Conservation (phyloP, 2,888 invertebrate genomes). For the Strigamia crassipes region DNA sequence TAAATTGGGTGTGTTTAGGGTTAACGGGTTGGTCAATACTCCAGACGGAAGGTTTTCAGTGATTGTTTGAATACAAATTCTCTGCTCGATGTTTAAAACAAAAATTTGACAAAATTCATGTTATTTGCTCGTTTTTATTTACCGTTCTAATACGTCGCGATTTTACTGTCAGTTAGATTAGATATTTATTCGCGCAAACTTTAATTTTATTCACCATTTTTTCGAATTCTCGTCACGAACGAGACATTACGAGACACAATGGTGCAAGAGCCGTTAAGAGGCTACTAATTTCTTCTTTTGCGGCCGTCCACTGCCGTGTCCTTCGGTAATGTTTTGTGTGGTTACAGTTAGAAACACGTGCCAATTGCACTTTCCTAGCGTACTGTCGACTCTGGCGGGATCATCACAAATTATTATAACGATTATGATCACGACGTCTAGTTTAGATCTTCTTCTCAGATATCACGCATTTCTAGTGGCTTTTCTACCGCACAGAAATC, state of each 20-base stretch:
- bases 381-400: background rate
- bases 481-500: too few relatives aligned
- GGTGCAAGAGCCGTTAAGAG: conserved; percentile 22
- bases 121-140: too few relatives aligned
- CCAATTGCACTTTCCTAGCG: background rate
- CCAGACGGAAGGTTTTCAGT: too few relatives aligned
- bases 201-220: background rate
- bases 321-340: background rate
- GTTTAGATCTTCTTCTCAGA: background rate
- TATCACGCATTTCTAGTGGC: too few relatives aligned
- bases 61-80: too few relatives aligned
- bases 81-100: too few relatives aligned
- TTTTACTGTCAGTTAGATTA: too few relatives aligned
- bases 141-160: too few relatives aligned
- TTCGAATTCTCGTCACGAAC: conserved; percentile 5
- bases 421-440: background rate
- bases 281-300: background rate
- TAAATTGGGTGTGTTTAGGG: too few relatives aligned
- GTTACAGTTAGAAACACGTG: conserved; percentile 12
- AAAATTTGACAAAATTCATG: too few relatives aligned
- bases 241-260: conserved; percentile 37
- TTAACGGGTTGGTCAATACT: too few relatives aligned
- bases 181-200: background rate
- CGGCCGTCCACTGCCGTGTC: background rate
- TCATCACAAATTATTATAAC: conserved; percentile 20